Base-by-base conservation (phyloP, 2,113 vertebrate species). In the Chaetodon trifascialis region DNA sequence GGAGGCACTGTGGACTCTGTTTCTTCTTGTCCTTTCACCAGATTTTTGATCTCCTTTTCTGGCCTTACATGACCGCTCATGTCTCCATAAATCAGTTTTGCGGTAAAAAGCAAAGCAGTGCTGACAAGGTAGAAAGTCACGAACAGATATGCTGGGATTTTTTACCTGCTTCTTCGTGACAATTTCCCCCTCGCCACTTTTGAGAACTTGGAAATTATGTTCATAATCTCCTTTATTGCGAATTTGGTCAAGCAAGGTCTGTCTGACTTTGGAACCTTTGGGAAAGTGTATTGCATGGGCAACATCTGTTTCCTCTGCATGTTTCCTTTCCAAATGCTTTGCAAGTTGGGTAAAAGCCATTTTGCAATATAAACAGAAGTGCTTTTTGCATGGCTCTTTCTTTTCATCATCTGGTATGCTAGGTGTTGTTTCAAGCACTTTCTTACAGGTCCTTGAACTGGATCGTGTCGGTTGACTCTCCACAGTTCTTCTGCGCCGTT, bases 311-410 rank as follows among this genome's bases (percentile, higher is more conserved):
- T 94, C 93, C 7, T 92, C 89, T 0, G 83, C 47, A 38, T 94
- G 93, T 19, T 71, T 92, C 52, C 74, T 90, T 85, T 93, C 92
- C 65, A 94, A 90, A 63, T 94, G 93, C 74, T 91, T 94, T 71
- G 76, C 58, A n/a, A 94, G 81, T 56, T 93, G 91, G 2, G 80
- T 76, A 68, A 90, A 92, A 69, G 91, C 72, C 74, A 75, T 76
- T 87, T 93, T 90, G 80, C 93, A 94, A 70, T 92, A 94, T 11
- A 93, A 81, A 81, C 93, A 94, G 63, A 92, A 92, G 49, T 93
- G 91, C 58, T 94, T 94, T 74, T 91, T 93, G 30, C 38, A 19
- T 0, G 81, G 8, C 23, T 90, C 82, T 36, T 86, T 88, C 52
- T 86, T 88, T 23, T 86, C 83, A 0, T 84, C 65, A 2, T 71